Percentiles rank a stretch among this genome's conserved stretches.
Conservation (phyloP, 92 coral and sea anemone genomes). For the Nematostella vectensis region DNA sequence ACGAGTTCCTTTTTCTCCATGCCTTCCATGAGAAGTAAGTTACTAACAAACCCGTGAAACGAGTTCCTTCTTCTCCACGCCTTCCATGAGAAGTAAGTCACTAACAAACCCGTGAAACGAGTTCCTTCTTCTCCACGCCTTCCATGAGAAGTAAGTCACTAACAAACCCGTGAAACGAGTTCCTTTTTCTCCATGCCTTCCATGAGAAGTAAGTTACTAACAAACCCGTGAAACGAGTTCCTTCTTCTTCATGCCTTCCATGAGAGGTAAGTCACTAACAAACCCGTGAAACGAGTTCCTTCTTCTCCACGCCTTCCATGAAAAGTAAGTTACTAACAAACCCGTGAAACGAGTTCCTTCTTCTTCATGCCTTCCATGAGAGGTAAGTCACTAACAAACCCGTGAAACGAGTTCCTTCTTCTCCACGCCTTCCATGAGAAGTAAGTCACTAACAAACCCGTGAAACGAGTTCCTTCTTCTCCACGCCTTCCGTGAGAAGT, state of each 20-base stretch:
- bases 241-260: constrained; percentile 90
- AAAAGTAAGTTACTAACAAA: constrained; percentile 71
- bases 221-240: too few relatives aligned
- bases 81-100: constrained; percentile 79
- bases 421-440: constrained; percentile 95
- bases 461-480: constrained; percentile 89
- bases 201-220: constrained; percentile 73
- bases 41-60: too few relatives aligned
- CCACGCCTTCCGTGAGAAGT: constrained; percentile 96
- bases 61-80: constrained; percentile 95
- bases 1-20: constrained; percentile 89
- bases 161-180: too few relatives aligned
- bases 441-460: constrained; percentile 56
- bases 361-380: constrained; percentile 94
- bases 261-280: constrained; percentile 75
- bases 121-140: constrained; percentile 90
- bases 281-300: constrained; percentile 93
- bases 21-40: constrained; percentile 93
- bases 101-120: too few relatives aligned
- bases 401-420: constrained; percentile 85
- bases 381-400: constrained; percentile 66
- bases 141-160: constrained; percentile 74
- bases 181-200: constrained; percentile 89
- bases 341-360: constrained; percentile 85
- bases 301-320: constrained; percentile 90